Conservation (phyloP, 2,797 vertebrate species). For the Orientallactaga sibirica region DNA sequence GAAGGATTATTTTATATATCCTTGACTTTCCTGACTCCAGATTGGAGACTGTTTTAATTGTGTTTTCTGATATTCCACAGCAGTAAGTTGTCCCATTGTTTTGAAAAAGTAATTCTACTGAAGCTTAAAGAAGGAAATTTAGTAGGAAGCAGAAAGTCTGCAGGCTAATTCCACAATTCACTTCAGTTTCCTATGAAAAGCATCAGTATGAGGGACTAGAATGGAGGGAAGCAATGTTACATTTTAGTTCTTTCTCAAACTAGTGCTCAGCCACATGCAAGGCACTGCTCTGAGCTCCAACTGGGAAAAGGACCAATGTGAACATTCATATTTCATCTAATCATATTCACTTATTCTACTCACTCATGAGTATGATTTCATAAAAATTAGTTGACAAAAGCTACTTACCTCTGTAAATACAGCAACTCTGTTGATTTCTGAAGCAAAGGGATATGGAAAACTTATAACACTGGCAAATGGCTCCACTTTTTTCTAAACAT, state of each 20-base stretch:
- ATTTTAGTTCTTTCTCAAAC: slow-evolving; percentile 44
- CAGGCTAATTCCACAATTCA: neutral
- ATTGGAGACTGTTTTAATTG: slow-evolving; percentile 11
- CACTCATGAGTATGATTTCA: neutral
- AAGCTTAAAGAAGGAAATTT: neutral
- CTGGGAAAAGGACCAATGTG: neutral
- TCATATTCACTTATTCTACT: slow-evolving; percentile 14
- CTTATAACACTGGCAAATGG: slow-evolving; percentile 90
- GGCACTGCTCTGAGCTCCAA: slow-evolving; percentile 25
- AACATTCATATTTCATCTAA: slow-evolving; percentile 34
- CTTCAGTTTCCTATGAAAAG: slow-evolving; percentile 1
- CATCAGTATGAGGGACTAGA: neutral
- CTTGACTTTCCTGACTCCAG: neutral
- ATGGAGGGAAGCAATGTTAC: neutral
- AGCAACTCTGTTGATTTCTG: slow-evolving; percentile 90
- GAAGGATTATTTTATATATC: neutral
- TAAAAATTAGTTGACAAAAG: neutral
- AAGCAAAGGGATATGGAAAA: slow-evolving; percentile 91
- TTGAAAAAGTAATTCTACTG: slow-evolving; percentile 32
- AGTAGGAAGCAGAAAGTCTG: neutral
- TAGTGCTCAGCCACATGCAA: slow-evolving; percentile 22
- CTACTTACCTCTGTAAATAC: slow-evolving; percentile 95
- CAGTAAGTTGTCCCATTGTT: neutral
- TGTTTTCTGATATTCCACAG: neutral
- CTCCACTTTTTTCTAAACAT: slow-evolving; percentile 94